Conservation (phyloP, 2,888 invertebrate species). For the Synergus umbraculus region DNA sequence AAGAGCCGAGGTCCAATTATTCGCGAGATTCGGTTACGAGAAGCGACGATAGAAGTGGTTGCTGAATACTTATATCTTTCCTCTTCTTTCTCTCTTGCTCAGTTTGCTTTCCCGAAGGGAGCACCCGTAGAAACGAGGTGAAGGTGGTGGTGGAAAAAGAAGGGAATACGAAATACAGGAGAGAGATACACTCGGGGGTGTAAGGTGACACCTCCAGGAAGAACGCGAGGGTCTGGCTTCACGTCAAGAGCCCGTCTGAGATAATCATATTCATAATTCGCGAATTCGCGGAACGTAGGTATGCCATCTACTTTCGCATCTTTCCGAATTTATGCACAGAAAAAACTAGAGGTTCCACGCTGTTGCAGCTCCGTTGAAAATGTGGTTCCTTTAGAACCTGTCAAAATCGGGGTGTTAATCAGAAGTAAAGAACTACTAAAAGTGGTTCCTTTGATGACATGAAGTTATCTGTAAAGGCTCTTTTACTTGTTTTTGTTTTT, state of each 20-base stretch:
- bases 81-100: too few relatives aligned
- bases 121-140: not conserved
- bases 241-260: constrained; percentile 70
- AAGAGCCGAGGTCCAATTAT: constrained; percentile 63
- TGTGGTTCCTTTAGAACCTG: too few relatives aligned
- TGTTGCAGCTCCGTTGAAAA: too few relatives aligned
- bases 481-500: too few relatives aligned
- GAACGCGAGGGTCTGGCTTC: constrained; percentile 63
- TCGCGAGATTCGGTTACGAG: constrained; percentile 63
- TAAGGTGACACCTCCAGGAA: constrained; percentile 73
- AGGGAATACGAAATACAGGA: constrained; percentile 51
- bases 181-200: constrained; percentile 63
- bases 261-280: constrained; percentile 75
- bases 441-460: too few relatives aligned
- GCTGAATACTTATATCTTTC: not conserved
- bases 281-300: constrained; percentile 69
- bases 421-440: too few relatives aligned
- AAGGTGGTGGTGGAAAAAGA: constrained; percentile 1
- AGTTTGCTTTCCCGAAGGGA: not conserved
- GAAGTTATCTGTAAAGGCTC: too few relatives aligned
- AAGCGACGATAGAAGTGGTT: constrained; percentile 36
- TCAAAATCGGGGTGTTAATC: too few relatives aligned
- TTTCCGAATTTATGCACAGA: constrained; percentile 47
- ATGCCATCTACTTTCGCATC: constrained; percentile 52
- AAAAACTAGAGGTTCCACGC: too few relatives aligned